Conservation (phyloP, 2,113 vertebrate species). For the Saimiri boliviensis region DNA sequence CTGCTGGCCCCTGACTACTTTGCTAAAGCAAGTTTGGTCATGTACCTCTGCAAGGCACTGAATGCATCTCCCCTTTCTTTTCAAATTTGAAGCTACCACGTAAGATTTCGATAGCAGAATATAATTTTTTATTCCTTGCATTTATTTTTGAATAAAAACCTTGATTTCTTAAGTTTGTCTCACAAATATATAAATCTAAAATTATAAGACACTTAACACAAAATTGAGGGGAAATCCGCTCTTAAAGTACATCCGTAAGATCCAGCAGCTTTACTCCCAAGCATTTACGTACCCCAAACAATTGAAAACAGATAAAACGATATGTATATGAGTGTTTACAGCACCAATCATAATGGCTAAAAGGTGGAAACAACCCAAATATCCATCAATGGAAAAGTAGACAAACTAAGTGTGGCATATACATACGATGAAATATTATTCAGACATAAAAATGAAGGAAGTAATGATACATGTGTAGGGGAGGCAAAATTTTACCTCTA, state of each 20-base stretch:
- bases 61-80: not conserved
- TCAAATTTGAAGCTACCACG: not conserved
- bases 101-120: not conserved
- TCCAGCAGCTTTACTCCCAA: not conserved
- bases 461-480: not conserved
- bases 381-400: not conserved
- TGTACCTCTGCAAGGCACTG: not conserved
- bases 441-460: not conserved
- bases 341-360: not conserved
- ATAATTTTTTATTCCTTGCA: not conserved
- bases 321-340: not conserved
- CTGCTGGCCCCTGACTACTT: accelerated
- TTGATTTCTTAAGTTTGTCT: not conserved
- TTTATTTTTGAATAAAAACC: not conserved
- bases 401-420: not conserved
- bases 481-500: not conserved
- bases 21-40: not conserved
- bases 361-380: not conserved
- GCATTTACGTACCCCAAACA: not conserved
- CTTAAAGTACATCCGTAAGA: not conserved
- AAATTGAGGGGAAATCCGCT: not conserved
- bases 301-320: not conserved
- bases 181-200: not conserved
- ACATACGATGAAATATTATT: not conserved
- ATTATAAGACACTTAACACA: not conserved